Percentiles rank a stretch among this genome's conserved stretches.
phyloP scores from a whole-genome alignment of 2,888 invertebrate genomes.

The Gymnosoma rotundatum region DNA sequence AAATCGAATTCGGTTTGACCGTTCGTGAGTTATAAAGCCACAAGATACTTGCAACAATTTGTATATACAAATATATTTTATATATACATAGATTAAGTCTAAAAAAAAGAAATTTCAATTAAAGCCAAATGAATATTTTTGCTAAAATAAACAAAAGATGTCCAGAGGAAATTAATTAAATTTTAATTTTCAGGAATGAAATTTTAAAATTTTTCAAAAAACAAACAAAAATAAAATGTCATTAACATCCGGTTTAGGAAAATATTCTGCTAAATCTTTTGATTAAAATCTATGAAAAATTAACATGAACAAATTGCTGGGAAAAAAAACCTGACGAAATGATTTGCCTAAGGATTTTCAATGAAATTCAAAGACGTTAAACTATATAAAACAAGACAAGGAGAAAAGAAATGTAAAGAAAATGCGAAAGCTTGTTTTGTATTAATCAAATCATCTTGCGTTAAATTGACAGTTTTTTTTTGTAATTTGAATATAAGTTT shows the following conservation, averaged over 20 bases:
- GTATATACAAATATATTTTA: too few species aligned
- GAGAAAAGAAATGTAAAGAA: conserved; percentile 7
- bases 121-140: background rate
- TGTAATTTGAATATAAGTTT: background rate
- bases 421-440: conserved; percentile 48
- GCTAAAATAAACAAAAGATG: conserved; percentile 2
- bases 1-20: too few species aligned
- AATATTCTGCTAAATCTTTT: conserved; percentile 13
- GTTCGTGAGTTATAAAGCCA: too few species aligned
- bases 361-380: conserved; percentile 16
- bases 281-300: conserved; percentile 53
- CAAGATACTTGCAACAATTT: too few species aligned
- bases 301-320: conserved; percentile 48
- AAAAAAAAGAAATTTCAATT: background rate
- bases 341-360: conserved; percentile 34
- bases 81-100: too few species aligned
- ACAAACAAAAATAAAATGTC: conserved; percentile 24
- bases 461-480: conserved; percentile 53
- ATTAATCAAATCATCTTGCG: conserved; percentile 55
- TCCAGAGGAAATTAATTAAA: conserved; percentile 39
- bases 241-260: conserved; percentile 50
- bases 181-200: background rate
- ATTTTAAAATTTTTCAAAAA: background rate
- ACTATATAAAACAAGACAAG: conserved; percentile 1
- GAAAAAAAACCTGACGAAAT: conserved; percentile 47